Evolutionary conservation across 2,888 invertebrate species (phyloP), one percentile per base, ranked within the genome.

Genomic region (Iselma pallidipennis): DNA sequence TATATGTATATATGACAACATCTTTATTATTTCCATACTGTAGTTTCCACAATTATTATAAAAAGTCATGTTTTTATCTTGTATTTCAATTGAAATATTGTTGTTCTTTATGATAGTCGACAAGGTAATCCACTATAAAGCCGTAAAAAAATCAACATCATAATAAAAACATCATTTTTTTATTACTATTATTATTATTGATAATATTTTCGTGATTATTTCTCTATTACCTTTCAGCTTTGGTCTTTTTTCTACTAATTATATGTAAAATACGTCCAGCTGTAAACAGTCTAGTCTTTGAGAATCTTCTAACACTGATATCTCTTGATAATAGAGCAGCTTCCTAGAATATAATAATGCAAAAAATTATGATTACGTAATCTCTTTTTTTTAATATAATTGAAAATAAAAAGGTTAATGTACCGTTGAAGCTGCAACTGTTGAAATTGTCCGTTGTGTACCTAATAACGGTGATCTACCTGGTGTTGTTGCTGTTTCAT

Each of bases 241-340:
- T 87, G 79, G 87, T 86, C 81, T 87, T 88, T 82, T 91, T 90
- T 75, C 88, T 86, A 65, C 87, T 86, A 23, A 87, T 86, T 57
- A 95, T 87, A 76, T 94, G 94, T 59, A 95, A 82, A 71, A 95
- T 91, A 67, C 89, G 86, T 4, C 95, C 95, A 1, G 92, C 91
- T 2, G 91, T 89, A 78, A 88, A 94, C 26, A 94, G 85, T 62
- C 88, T 84, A 48, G 88, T 88, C 67, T 88, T 85, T 0, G 90
- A 90, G 79, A 88, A 91, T 65, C 90, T 83, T 67, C 90, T 83
- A 67, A 86, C 85, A 69, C 87, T 85, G 59, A 90, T 86, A 73
- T 90, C 88, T 66, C 86, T 84, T 37, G 89, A 88, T 62, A 89
- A 83, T 71, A 89, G 80, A 59, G 88, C 87, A 50, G 86, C 86